phyloP scores from a whole-genome alignment of 2,113 vertebrate genomes.

The Megaptera novaeangliae region DNA sequence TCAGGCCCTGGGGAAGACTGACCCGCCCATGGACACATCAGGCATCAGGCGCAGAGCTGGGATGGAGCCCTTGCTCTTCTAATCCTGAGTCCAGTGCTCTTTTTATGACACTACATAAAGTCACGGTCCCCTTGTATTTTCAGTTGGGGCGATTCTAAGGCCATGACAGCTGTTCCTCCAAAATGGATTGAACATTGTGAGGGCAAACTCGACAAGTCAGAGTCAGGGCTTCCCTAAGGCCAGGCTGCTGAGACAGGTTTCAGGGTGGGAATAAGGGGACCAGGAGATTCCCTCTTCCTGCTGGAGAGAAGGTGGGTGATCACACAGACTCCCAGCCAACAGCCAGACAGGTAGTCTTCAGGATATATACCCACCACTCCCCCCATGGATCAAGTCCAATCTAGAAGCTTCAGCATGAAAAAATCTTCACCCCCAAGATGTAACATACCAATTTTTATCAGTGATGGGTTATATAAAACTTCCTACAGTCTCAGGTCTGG shows the following conservation, averaged over 20 bases:
- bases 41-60: not conserved
- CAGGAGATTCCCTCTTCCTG: not conserved
- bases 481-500: not conserved
- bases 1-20: not conserved
- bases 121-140: not conserved
- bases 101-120: not conserved
- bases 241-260: not conserved
- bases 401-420: not conserved
- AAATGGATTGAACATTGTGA: not conserved
- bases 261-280: accelerated
- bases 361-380: not conserved
- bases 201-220: not conserved
- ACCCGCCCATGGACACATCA: not conserved
- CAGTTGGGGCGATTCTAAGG: not conserved
- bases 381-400: not conserved
- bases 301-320: not conserved
- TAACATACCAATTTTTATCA: not conserved
- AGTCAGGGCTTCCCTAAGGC: not conserved
- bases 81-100: not conserved
- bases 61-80: not conserved
- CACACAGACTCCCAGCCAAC: not conserved
- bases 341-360: not conserved
- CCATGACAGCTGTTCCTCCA: not conserved
- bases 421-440: not conserved
- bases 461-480: not conserved